Conservation (phyloP, 2,113 vertebrate species). For the Acrocephalus arundinaceus region DNA sequence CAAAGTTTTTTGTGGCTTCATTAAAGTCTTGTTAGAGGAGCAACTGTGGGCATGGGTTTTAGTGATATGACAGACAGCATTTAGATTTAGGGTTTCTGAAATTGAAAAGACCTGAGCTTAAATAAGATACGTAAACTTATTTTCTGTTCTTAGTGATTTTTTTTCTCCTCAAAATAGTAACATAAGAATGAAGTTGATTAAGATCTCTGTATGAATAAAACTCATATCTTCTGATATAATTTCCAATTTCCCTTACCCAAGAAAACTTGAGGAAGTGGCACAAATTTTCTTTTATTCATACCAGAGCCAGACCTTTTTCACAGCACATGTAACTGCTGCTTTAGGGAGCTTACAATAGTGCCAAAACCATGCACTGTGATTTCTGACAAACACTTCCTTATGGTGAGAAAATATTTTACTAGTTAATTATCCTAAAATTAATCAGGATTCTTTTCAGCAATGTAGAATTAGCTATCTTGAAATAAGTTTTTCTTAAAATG, state of each 20-base stretch:
- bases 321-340: neutral
- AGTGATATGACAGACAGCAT: neutral
- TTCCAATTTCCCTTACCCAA: neutral
- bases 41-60: neutral
- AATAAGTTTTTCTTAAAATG: neutral
- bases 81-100: neutral
- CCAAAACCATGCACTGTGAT: neutral
- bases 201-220: neutral
- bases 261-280: neutral
- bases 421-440: neutral
- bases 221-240: neutral
- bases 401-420: neutral
- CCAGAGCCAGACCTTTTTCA: neutral
- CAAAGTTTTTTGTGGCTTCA: neutral
- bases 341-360: neutral
- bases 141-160: neutral
- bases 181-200: neutral
- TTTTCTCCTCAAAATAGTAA: neutral
- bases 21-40: neutral
- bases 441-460: neutral
- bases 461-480: neutral
- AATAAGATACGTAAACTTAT: neutral
- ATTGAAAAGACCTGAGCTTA: neutral
- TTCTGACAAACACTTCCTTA: neutral
- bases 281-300: neutral